Conservation (phyloP, 2,797 vertebrate genomes). For the Triplophysa bombifrons region DNA sequence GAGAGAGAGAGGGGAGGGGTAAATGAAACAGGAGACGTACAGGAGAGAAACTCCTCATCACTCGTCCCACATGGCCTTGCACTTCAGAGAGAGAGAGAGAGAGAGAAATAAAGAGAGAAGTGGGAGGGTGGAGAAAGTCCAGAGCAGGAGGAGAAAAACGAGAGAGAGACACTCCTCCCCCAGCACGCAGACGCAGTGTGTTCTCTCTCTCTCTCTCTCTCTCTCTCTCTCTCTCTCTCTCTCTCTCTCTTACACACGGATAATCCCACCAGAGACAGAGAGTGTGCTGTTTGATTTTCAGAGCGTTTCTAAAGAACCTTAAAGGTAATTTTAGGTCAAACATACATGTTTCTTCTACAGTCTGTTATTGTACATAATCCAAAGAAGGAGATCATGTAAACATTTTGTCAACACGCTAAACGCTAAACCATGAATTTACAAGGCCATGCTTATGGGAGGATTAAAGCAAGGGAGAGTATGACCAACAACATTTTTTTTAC, state of each 20-base stretch:
- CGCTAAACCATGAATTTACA: too few species aligned
- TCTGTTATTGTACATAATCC: too few species aligned
- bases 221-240: constrained; percentile 44
- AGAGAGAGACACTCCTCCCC: constrained; percentile 73
- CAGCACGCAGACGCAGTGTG: constrained; percentile 73
- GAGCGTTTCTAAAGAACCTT: too few species aligned
- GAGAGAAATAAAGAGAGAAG: constrained; percentile 54
- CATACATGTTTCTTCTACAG: too few species aligned
- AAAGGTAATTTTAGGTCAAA: too few species aligned
- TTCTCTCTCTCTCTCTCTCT: constrained; percentile 41
- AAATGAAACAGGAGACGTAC: constrained; percentile 81
- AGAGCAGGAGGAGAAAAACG: constrained; percentile 58
- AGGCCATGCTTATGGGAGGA: too few species aligned
- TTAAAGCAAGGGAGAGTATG: too few species aligned
- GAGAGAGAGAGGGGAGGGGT: constrained; percentile 60
- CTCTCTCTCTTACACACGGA: constrained; percentile 51
- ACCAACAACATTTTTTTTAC: too few species aligned
- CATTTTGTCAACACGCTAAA: too few species aligned
- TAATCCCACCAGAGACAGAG: constrained; percentile 52
- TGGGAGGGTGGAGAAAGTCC: constrained; percentile 58
- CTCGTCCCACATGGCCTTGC: constrained; percentile 78
- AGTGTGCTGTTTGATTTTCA: too few species aligned
- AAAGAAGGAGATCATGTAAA: too few species aligned
- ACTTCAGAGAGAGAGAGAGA: constrained; percentile 67
- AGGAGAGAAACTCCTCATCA: constrained; percentile 77